Evolutionary conservation across 1,140 invertebrate genomes (phyloP), one percentile per base, ranked within the genome.

Genomic region (Tachypleus tridentatus): DNA sequence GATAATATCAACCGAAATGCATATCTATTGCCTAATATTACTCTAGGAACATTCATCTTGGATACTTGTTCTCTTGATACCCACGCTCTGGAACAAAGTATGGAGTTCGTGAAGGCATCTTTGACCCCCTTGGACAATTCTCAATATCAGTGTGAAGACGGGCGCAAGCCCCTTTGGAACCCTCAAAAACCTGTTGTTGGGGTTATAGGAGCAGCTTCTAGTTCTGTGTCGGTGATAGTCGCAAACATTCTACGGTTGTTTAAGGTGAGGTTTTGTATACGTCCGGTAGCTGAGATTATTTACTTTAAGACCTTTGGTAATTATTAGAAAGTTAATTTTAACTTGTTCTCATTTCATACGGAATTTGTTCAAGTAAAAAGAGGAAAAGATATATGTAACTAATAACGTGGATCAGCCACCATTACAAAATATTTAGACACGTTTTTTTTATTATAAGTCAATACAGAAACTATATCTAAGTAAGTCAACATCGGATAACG

Each of bases 1-100:
- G 86, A 89, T 71, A 78, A 80, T 58, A 88, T 91, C 64, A 91
- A 91, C 74, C 75, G 74, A 3, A 79, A 88, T 68, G 72, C 76
- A 0, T 73, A 74, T 4, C 77, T 86, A 50, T 74, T 87, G 8
- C 68, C 72, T 54, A 65, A 67, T 48, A 61, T 66, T 56, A 67
- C 49, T 4, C 52, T 78, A 10, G 88, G 88, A 0, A 83, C 86
- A 3, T 82, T 87, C 69, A 88, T 91, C 63, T 74, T 89, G 10
- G 89, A 91, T 74, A 89, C 88, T 0, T 91, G 88, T 74, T 86
- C 85, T 47, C 80, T 85, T 58, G 88, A 89, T 68, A 88, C 87
- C 0, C 89, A 87, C 75, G 89, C 88, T 2, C 77, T 91, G 0
- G 88, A 91, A 74, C 87, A 91, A 71, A 86, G 85, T 59, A 79